Conservation (phyloP, 2,797 vertebrate species). For the Denticeps clupeoides region DNA sequence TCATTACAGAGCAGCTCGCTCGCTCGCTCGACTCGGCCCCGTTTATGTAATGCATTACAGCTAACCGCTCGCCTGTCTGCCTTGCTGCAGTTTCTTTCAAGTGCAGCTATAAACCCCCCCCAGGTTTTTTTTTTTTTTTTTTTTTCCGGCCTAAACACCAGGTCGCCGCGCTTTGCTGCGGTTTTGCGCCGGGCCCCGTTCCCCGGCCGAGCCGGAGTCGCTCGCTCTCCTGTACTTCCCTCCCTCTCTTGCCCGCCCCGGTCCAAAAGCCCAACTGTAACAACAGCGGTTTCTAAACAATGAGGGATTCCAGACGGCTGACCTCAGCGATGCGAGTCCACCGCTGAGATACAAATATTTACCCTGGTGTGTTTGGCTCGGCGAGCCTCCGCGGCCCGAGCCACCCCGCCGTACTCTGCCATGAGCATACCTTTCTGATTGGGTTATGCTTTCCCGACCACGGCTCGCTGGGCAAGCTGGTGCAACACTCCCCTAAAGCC, state of each 20-base stretch:
- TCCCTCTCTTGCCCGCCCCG: constrained; percentile 40
- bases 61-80: too few relatives aligned
- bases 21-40: too few relatives aligned
- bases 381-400: constrained; percentile 49
- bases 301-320: constrained; percentile 85
- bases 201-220: constrained; percentile 29
- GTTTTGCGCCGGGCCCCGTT: constrained; percentile 1
- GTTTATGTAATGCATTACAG: too few relatives aligned
- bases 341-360: constrained; percentile 93
- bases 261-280: constrained; percentile 81
- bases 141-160: constrained; percentile 39
- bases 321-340: constrained; percentile 76
- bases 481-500: too few relatives aligned
- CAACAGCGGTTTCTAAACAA: constrained; percentile 87
- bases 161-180: constrained; percentile 8
- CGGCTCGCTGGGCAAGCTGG: constrained; percentile 34
- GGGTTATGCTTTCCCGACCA: constrained; percentile 67
- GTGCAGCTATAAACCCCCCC: too few relatives aligned
- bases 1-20: too few relatives aligned
- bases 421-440: constrained; percentile 59
- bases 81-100: too few relatives aligned
- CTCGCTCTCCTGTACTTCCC: constrained; percentile 37
- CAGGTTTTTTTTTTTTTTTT: neutral
- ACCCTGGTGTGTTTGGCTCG: constrained; percentile 67
- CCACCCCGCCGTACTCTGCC: constrained; percentile 53